Percentiles rank a stretch among this genome's conserved stretches.
phyloP scores from a whole-genome alignment of 2,113 vertebrate genomes.

The Equus przewalskii region DNA sequence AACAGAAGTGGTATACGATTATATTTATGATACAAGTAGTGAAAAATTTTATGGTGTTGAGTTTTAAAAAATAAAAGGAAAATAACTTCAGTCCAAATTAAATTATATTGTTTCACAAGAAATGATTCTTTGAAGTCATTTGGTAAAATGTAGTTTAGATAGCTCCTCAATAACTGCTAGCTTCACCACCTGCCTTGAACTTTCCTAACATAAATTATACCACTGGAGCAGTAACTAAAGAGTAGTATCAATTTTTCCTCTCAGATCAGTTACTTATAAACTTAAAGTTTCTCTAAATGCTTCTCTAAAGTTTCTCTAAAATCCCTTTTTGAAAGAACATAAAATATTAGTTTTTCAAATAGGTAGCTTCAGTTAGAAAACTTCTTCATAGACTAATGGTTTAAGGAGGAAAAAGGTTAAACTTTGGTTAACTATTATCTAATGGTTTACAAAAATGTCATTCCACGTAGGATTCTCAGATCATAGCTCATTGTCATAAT shows the following conservation, averaged over 20 bases:
- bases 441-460: constrained; percentile 50
- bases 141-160: constrained; percentile 59
- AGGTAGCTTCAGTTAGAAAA: constrained; percentile 48
- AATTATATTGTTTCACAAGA: constrained; percentile 13
- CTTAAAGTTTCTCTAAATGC: constrained; percentile 59
- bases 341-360: constrained; percentile 60
- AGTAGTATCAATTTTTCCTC: constrained; percentile 5
- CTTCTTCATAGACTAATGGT: constrained; percentile 22
- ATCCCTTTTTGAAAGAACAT: constrained; percentile 56
- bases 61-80: constrained; percentile 22
- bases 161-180: neutral
- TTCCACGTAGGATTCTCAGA: neutral
- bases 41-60: constrained; percentile 39
- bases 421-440: constrained; percentile 11
- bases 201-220: constrained; percentile 32
- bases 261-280: constrained; percentile 46
- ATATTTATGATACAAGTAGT: neutral
- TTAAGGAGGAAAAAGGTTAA: constrained; percentile 47
- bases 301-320: constrained; percentile 49
- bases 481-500: constrained; percentile 13
- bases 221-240: neutral
- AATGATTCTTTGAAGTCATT: constrained; percentile 20
- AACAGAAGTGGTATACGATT: neutral
- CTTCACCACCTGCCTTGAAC: neutral
- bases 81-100: constrained; percentile 44